These are phyloP conservation scores for Gadus chalcogrammus DNA, from an alignment of 2,113 vertebrate species.

Conservation along the genomic window DNA sequence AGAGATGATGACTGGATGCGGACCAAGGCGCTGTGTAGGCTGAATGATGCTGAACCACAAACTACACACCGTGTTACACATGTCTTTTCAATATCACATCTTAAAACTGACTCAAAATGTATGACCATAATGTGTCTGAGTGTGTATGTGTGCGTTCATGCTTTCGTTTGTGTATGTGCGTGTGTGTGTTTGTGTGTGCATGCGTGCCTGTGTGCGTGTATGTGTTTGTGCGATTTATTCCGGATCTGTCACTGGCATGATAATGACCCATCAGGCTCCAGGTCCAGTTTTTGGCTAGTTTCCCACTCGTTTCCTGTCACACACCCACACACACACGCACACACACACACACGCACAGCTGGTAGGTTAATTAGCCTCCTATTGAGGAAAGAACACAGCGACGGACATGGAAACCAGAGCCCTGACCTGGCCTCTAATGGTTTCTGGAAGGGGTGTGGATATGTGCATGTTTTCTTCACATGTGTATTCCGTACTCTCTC, in stretches of 20 bases:
- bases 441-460: conserved; percentile 26
- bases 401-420: conserved; percentile 44
- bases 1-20: too few species aligned
- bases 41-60: too few species aligned
- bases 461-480: conserved; percentile 23
- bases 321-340: conserved; percentile 10
- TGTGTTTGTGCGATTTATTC: conserved; percentile 15
- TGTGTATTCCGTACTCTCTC: neutral
- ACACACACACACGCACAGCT: conserved; percentile 43
- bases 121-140: neutral
- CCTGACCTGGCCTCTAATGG: conserved; percentile 46
- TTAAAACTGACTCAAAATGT: neutral
- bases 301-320: conserved; percentile 4
- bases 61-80: neutral
- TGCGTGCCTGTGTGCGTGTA: neutral
- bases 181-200: conserved; percentile 5
- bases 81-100: too few species aligned
- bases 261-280: conserved; percentile 12
- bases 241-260: conserved; percentile 13
- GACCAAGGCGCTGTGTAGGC: too few species aligned
- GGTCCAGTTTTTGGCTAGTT: conserved; percentile 2
- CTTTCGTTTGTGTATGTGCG: neutral
- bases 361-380: conserved; percentile 47
- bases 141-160: neutral
- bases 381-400: conserved; percentile 24